phyloP scores from a whole-genome alignment of 2,113 vertebrate species.

The Nothobranchius kuhntae region DNA sequence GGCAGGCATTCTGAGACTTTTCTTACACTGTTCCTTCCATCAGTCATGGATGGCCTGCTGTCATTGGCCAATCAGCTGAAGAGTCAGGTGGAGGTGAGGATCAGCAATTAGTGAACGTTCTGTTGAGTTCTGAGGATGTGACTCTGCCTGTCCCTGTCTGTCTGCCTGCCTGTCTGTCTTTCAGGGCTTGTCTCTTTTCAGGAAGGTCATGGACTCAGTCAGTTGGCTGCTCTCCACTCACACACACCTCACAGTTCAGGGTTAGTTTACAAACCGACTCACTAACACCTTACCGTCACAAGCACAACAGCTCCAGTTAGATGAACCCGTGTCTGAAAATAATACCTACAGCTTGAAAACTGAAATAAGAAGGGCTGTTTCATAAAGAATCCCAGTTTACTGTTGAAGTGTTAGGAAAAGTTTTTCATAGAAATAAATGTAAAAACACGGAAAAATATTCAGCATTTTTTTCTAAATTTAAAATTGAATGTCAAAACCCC shows the following conservation, averaged over 20 bases:
- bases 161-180: background rate
- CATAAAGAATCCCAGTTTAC: no score
- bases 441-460: no score
- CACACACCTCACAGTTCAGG: constrained; percentile 76
- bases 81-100: constrained; percentile 36
- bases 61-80: constrained; percentile 61
- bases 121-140: constrained; percentile 28
- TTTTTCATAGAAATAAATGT: no score
- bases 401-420: no score
- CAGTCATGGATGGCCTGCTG: constrained; percentile 59
- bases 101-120: no score
- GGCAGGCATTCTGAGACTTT: constrained; percentile 32
- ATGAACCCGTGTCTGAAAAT: background rate
- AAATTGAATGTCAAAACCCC: no score
- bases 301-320: background rate
- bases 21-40: constrained; percentile 58
- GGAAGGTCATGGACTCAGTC: constrained; percentile 84
- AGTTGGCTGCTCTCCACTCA: constrained; percentile 84
- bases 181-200: constrained; percentile 78
- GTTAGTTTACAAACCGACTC: constrained; percentile 70
- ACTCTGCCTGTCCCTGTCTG: constrained; percentile 63
- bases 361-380: no score
- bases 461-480: no score
- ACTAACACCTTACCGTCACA: background rate
- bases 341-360: background rate